Evolutionary conservation across 2,888 invertebrate genomes (phyloP), one percentile per base, ranked within the genome.

Genomic region (Heliconius aoede): DNA sequence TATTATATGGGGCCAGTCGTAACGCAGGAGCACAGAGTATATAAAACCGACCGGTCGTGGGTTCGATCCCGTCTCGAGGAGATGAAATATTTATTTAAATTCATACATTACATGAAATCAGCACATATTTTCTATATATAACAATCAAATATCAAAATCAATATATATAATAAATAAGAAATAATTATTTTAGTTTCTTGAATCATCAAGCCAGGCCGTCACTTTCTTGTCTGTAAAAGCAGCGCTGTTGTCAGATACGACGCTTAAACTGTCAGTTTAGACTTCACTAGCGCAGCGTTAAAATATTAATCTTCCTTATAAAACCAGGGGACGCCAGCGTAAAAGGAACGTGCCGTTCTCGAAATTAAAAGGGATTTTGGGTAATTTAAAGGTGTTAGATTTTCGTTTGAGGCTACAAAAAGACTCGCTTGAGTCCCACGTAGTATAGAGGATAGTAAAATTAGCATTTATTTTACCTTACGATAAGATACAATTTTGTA

Each of bases 331-430:
- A 26, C 85, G 85, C 84, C 30, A 64, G 72, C 83, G 78, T 81
- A 79, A 83, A 84, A 85, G 82, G 85, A 85, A 90, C 89, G 91
- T 91, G 90, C 90, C 88, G 81, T 84, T 83, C 79, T 85, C 86
- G 81, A 88, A 89, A 90, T 91, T 88, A 89, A 88, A 89, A 87
- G 86, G 89, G 91, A 90, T 91, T 89, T 86, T 77, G 81, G 84
- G 84, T 87, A 89, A 90, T 90, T 90, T 89, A 89, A 88, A 90
- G 88, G 91, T 89, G 88, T 87, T 88, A 86, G 87, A 85, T 87
- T 82, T 75, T 78, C 73, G 67, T 72, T 61, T 51, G 58, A 32
- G 68, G 61, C 67, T 58, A 77, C 64, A 65, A 46, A 74, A 71
- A 36, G 36, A 51, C 58, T 64, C 11, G 68, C 65, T 65, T 51